Percentiles rank a stretch among this genome's conserved stretches.
These are phyloP conservation scores for Vimba vimba DNA, from an alignment of 2,113 vertebrate genomes.

Conservation along the genomic window DNA sequence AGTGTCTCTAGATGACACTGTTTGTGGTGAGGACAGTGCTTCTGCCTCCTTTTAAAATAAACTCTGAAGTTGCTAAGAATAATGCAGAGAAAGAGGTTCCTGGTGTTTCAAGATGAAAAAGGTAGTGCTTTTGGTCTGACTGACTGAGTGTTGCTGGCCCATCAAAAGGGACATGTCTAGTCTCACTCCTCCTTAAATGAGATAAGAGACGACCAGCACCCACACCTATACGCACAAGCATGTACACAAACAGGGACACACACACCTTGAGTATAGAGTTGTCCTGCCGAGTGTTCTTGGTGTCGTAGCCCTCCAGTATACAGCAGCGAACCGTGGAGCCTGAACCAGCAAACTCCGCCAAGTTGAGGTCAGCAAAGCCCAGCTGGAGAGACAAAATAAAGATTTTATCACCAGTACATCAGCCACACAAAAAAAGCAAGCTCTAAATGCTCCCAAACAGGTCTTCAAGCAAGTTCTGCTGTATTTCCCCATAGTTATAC, in stretches of 20 bases:
- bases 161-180: neutral
- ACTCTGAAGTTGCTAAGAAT: neutral
- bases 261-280: conserved; percentile 96
- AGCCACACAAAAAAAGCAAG: neutral
- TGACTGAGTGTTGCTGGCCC: neutral
- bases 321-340: conserved; percentile 95
- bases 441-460: neutral
- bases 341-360: conserved; percentile 96
- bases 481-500: neutral
- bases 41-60: conserved; percentile 20
- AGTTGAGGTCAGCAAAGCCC: conserved; percentile 97
- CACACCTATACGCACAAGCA: neutral
- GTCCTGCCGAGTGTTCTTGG: conserved; percentile 97
- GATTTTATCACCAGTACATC: neutral
- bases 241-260: neutral
- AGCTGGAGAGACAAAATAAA: conserved; percentile 74
- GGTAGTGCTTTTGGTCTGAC: neutral
- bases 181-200: neutral
- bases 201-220: neutral
- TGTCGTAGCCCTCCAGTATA: conserved; percentile 97
- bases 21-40: conserved; percentile 11
- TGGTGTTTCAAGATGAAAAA: neutral
- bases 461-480: neutral
- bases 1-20: conserved; percentile 8
- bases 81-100: neutral